Percentiles rank a stretch among this genome's conserved stretches.
These are phyloP conservation scores for Nylanderia fulva DNA, from an alignment of 1,140 invertebrate species.

Conservation along the genomic window DNA sequence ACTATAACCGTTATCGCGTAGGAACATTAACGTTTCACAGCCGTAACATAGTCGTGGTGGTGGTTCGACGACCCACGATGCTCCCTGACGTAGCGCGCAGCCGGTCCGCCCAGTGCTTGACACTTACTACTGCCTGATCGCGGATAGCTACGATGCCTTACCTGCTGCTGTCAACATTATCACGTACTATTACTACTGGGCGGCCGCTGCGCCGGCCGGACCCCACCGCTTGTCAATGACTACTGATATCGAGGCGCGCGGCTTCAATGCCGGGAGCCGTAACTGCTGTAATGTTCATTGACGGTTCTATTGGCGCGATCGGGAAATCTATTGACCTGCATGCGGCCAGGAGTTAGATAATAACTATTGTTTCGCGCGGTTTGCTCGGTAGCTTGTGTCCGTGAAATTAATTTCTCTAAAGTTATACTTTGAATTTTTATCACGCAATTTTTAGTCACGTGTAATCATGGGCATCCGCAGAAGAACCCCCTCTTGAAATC, in stretches of 20 bases:
- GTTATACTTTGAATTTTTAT: too few relatives aligned
- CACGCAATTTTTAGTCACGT: too few relatives aligned
- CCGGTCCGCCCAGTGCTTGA: slow-evolving; percentile 33
- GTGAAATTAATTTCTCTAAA: too few relatives aligned
- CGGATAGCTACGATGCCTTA: slow-evolving; percentile 44
- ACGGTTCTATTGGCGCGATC: slow-evolving; percentile 55
- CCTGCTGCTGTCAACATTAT: slow-evolving; percentile 53
- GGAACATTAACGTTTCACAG: slow-evolving; percentile 43
- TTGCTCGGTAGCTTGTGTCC: neutral
- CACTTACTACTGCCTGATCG: slow-evolving; percentile 31
- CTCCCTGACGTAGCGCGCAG: neutral
- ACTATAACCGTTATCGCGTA: slow-evolving; percentile 40
- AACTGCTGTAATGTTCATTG: slow-evolving; percentile 55
- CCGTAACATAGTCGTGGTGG: slow-evolving; percentile 35
- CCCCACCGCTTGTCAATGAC: slow-evolving; percentile 22
- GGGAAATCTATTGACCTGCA: slow-evolving; percentile 32
- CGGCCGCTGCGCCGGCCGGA: slow-evolving; percentile 1
- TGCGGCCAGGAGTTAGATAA: slow-evolving; percentile 18
- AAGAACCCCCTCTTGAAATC: too few relatives aligned
- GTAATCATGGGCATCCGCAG: too few relatives aligned
- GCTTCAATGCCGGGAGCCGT: slow-evolving; percentile 39
- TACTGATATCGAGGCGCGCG: slow-evolving; percentile 27
- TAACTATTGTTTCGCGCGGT: slow-evolving; percentile 4
- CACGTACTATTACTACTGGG: slow-evolving; percentile 38
- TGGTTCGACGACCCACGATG: neutral